Percentiles rank a stretch among this genome's conserved stretches.
phyloP scores from a whole-genome alignment of 2,888 invertebrate genomes.

The Empis livida region DNA sequence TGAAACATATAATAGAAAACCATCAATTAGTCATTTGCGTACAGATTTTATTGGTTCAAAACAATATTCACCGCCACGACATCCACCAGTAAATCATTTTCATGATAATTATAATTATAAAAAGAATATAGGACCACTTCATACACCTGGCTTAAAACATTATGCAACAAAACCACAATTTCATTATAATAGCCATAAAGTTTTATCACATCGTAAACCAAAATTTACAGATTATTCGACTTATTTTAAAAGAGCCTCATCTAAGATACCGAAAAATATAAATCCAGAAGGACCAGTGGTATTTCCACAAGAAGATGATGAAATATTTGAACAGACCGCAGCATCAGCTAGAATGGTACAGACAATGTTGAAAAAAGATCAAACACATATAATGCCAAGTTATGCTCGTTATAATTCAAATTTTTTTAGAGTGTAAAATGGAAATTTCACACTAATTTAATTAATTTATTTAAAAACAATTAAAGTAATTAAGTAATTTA shows the following conservation, averaged over 20 bases:
- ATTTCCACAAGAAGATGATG: conserved; percentile 13
- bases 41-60: conserved; percentile 23
- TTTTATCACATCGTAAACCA: conserved; percentile 15
- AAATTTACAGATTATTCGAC: conserved; percentile 20
- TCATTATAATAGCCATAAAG: conserved; percentile 12
- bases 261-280: neutral
- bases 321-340: conserved; percentile 19
- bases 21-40: conserved; percentile 12
- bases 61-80: conserved; percentile 10
- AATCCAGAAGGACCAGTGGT: conserved; percentile 13
- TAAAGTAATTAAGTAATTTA: too few relatives aligned
- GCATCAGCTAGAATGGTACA: conserved; percentile 30
- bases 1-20: conserved; percentile 19
- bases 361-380: conserved; percentile 29
- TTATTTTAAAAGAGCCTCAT: conserved; percentile 22
- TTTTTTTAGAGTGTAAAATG: neutral
- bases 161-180: conserved; percentile 25
- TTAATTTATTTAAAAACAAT: too few relatives aligned
- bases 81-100: neutral
- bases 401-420: conserved; percentile 23
- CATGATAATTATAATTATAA: conserved; percentile 16
- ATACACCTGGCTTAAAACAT: conserved; percentile 39
- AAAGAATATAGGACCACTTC: conserved; percentile 30
- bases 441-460: conserved; percentile 10
- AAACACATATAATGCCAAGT: conserved; percentile 26